phyloP scores from a whole-genome alignment of 2,888 invertebrate species.

The Sialis lutaria region DNA sequence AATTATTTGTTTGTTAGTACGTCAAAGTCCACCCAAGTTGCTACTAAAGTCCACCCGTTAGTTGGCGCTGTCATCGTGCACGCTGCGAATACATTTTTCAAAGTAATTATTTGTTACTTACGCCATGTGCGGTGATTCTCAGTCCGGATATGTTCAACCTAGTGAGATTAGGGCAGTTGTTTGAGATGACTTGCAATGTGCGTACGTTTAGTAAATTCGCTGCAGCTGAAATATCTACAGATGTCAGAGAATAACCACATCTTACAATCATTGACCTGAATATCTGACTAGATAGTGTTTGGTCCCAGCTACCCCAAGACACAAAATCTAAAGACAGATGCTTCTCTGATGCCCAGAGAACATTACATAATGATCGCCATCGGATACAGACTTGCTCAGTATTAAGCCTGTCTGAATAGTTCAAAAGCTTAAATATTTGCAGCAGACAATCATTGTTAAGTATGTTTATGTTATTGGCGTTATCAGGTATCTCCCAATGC shows the following conservation, averaged over 20 bases:
- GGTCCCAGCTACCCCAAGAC: background rate
- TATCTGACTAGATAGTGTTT: background rate
- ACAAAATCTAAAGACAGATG: background rate
- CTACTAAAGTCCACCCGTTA: too few species aligned
- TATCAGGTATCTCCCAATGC: conserved; percentile 1
- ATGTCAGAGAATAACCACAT: conserved; percentile 1
- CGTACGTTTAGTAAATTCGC: background rate
- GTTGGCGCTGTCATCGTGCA: too few species aligned
- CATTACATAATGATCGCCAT: conserved; percentile 27
- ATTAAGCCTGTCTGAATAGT: conserved; percentile 31
- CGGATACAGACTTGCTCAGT: conserved; percentile 39
- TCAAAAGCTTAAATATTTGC: conserved; percentile 31
- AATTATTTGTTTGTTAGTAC: too few species aligned
- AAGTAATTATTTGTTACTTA: too few species aligned
- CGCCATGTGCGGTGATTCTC: too few species aligned
- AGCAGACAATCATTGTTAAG: conserved; percentile 37
- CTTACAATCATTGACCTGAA: background rate
- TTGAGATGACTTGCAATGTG: conserved; percentile 1
- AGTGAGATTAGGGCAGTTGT: background rate
- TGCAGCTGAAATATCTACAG: conserved; percentile 1
- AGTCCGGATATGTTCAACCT: conserved; percentile 1
- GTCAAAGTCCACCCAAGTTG: too few species aligned
- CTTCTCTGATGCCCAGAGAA: background rate
- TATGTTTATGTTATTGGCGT: conserved; percentile 22
- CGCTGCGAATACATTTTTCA: too few species aligned